Evolutionary conservation across 2,113 vertebrate species (phyloP), one percentile per base, ranked within the genome.

Genomic region (Saguinus midas): DNA sequence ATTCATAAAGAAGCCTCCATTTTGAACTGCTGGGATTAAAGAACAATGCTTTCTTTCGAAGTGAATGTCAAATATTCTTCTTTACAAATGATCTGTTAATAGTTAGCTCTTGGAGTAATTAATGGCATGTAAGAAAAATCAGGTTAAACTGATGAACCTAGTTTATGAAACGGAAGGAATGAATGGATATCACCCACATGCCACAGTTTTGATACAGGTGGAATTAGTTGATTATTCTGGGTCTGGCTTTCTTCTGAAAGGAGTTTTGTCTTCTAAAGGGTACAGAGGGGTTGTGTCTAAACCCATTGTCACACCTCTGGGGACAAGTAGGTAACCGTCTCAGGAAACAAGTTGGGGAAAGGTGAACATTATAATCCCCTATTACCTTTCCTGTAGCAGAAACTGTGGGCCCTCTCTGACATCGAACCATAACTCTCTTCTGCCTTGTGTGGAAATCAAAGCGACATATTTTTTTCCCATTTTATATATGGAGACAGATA

Each of bases 401-500:
- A 87, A 87, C 52, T 58, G 35, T 90, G 81, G 48, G n/a, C 27
- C 29, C n/a, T 94, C 58, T 81, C 55, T 35, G 35, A 78, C n/a
- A 79, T 52, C 37, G 50, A 85, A 83, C 43, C 6, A 29, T 43
- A 90, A 35, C 43, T 84, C 17, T 86, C 12, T 87, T 86, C 81
- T 95, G 82, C 37, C 82, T 94, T 95, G 85, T 85, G 73, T 85
- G 48, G 84, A 50, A 92, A 61, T 73, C 87, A 45, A 20, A 95
- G 55, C 2, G 37, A 50, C 64, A 81, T 43, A n/a, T 29, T 90
- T 55, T 55, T 29, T 95, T 52, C 32, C 17, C 11, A 32, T 70
- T 96, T 95, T 92, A 85, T 78, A 96, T 96, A 79, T 90, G 40
- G 70, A 76, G 83, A 57, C 64, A 72, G 16, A 45, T 37, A 90